These are phyloP conservation scores for Stictonetta naevosa DNA, from an alignment of 2,113 vertebrate species.

Conservation along the genomic window DNA sequence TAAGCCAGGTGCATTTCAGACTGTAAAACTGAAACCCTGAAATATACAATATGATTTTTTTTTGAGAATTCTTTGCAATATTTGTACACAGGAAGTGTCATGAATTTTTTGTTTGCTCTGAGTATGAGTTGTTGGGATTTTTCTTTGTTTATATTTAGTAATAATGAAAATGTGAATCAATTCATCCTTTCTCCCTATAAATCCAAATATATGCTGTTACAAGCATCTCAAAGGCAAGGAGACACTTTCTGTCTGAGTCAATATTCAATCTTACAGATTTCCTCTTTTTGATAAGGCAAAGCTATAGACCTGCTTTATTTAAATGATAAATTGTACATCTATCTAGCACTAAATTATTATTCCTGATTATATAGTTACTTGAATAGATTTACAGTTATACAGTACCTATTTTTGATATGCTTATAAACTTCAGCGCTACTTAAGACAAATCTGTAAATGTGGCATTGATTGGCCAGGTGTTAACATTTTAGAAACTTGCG, in stretches of 20 bases:
- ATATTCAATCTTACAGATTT: neutral
- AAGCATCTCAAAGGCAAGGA: neutral
- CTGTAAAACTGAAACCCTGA: neutral
- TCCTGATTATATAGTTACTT: neutral
- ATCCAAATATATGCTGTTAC: neutral
- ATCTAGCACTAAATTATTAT: slow-evolving; percentile 9
- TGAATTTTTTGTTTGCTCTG: neutral
- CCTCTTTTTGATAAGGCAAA: neutral
- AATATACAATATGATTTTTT: neutral
- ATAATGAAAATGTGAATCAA: neutral
- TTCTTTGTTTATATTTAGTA: neutral
- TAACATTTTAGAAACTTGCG: neutral
- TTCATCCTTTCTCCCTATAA: neutral
- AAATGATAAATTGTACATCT: neutral
- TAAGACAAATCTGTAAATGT: neutral
- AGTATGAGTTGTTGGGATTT: neutral
- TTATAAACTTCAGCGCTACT: neutral
- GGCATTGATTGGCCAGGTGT: neutral
- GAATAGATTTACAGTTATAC: neutral
- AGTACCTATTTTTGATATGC: neutral
- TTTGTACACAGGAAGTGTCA: neutral
- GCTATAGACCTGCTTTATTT: neutral
- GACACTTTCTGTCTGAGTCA: neutral
- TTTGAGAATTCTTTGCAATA: neutral
- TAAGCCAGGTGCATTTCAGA: neutral